Percentiles rank a stretch among this genome's conserved stretches.
Evolutionary conservation across 1,140 invertebrate genomes (phyloP).

Genomic region (Halesus radiatus): DNA sequence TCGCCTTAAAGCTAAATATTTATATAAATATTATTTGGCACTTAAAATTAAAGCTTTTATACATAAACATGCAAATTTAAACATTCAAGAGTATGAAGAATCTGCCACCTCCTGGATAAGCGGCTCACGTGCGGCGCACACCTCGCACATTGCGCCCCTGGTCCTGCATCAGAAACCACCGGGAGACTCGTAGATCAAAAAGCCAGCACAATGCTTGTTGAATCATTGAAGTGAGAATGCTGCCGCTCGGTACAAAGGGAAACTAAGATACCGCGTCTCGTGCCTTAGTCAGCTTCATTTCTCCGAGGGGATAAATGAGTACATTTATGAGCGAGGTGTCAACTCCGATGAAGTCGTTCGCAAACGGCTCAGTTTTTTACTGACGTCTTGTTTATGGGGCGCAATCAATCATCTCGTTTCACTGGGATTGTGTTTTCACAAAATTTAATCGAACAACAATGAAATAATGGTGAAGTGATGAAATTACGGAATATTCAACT

Average conservation of each 20-base stretch:
- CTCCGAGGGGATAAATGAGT: slow-evolving; percentile 17
- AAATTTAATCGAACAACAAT: neutral
- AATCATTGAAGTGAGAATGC: slow-evolving; percentile 20
- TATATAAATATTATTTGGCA: too few species aligned
- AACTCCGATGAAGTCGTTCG: slow-evolving; percentile 13
- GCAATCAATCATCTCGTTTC: slow-evolving; percentile 24
- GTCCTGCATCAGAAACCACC: slow-evolving; percentile 1
- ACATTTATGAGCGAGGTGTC: slow-evolving; percentile 18
- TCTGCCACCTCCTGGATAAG: too few species aligned
- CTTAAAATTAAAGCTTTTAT: too few species aligned
- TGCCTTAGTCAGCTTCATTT: neutral
- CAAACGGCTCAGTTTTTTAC: slow-evolving; percentile 22
- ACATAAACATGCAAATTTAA: too few species aligned
- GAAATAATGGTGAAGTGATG: neutral
- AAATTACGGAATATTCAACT: too few species aligned
- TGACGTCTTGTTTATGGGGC: neutral
- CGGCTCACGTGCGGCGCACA: too few species aligned
- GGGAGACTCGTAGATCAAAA: slow-evolving; percentile 35
- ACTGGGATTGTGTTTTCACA: neutral
- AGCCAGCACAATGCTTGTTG: slow-evolving; percentile 29
- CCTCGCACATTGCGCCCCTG: neutral
- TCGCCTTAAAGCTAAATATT: too few species aligned
- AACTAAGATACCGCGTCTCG: neutral
- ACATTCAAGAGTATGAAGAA: too few species aligned
- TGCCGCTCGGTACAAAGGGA: neutral